Evolutionary conservation across 1,140 invertebrate genomes (phyloP).

Genomic region (Choristoneura fumiferana): DNA sequence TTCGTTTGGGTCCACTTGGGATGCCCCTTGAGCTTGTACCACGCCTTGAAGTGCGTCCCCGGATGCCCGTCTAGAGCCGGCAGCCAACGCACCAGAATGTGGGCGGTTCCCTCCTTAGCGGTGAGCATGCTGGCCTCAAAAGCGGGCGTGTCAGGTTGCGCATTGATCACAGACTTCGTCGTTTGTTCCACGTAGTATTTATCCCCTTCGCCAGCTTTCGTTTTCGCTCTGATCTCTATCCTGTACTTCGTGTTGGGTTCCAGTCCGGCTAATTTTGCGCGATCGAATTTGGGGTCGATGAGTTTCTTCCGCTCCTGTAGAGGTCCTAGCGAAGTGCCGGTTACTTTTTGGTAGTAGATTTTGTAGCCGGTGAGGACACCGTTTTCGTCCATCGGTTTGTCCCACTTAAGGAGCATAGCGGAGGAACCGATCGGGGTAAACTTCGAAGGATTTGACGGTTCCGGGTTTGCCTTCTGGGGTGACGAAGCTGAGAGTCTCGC

Average conservation of each 20-base stretch:
- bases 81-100: conserved; percentile 89
- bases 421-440: conserved; percentile 92
- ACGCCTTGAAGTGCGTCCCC: conserved; percentile 92
- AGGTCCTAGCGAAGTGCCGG: conserved; percentile 83
- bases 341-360: conserved; percentile 92
- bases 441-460: conserved; percentile 89
- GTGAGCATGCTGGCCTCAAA: conserved; percentile 86
- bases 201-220: conserved; percentile 90
- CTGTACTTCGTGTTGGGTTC: conserved; percentile 93
- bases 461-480: conserved; percentile 97
- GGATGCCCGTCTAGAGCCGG: conserved; percentile 87
- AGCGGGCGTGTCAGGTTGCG: conserved; percentile 86
- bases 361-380: conserved; percentile 95
- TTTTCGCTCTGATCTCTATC: conserved; percentile 90
- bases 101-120: conserved; percentile 86
- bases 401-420: conserved; percentile 93
- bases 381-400: conserved; percentile 95
- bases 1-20: conserved; percentile 81
- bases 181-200: conserved; percentile 90
- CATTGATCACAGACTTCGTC: conserved; percentile 81
- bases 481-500: conserved; percentile 89
- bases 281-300: conserved; percentile 88
- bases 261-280: conserved; percentile 91
- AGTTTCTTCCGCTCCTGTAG: conserved; percentile 86
- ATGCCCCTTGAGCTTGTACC: conserved; percentile 86